phyloP scores from a whole-genome alignment of 2,797 vertebrate species.

The Agapornis canus region DNA sequence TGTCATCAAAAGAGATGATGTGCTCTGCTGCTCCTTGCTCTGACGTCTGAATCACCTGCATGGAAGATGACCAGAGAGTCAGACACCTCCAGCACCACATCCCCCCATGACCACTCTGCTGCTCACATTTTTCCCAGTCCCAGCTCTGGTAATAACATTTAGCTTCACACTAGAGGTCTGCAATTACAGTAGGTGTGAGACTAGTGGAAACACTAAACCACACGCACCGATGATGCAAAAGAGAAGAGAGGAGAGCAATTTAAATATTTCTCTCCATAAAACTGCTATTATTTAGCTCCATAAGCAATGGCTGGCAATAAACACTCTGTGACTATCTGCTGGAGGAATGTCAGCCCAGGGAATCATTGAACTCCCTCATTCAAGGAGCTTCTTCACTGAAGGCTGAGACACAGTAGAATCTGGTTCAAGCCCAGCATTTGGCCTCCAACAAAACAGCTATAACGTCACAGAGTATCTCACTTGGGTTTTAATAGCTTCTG shows the following conservation, averaged over 20 bases:
- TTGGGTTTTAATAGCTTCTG: neutral
- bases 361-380: neutral
- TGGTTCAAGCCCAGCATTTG: neutral
- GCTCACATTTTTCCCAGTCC: neutral
- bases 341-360: neutral
- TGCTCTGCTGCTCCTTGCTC: slow-evolving; percentile 67
- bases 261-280: slow-evolving; percentile 58
- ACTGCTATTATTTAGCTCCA: slow-evolving; percentile 68
- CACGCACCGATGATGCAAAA: slow-evolving; percentile 32
- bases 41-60: slow-evolving; percentile 76
- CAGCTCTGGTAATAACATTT: slow-evolving; percentile 22
- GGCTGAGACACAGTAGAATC: neutral
- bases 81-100: neutral
- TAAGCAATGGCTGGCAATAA: neutral
- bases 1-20: slow-evolving; percentile 73
- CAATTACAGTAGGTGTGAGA: slow-evolving; percentile 37
- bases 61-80: neutral
- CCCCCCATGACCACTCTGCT: neutral
- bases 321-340: slow-evolving; percentile 56
- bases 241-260: slow-evolving; percentile 56
- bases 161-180: slow-evolving; percentile 49
- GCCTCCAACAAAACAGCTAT: neutral
- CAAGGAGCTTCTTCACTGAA: neutral
- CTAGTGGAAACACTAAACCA: slow-evolving; percentile 57
- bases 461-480: rapidly evolving